These are phyloP conservation scores for Sweltsa coloradensis DNA, from an alignment of 1,140 invertebrate species.

Conservation along the genomic window DNA sequence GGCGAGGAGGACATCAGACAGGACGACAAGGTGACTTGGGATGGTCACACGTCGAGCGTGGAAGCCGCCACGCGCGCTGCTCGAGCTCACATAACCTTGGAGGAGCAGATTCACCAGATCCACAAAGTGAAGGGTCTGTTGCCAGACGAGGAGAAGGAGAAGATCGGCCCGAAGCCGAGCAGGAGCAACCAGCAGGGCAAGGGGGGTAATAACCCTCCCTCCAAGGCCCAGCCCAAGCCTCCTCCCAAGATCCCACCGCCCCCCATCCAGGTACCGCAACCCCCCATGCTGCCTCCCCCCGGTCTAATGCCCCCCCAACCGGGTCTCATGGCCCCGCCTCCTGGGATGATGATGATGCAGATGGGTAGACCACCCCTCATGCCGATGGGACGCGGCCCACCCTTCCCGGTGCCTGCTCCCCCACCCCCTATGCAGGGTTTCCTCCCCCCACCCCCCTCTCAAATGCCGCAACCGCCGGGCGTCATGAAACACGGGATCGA, in stretches of 20 bases:
- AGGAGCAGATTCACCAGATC: slow-evolving; percentile 95
- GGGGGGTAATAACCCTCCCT: slow-evolving; percentile 34
- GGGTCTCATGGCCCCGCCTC: slow-evolving; percentile 18
- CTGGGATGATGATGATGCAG: slow-evolving; percentile 36
- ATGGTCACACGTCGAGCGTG: slow-evolving; percentile 92
- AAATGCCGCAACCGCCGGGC: slow-evolving; percentile 16
- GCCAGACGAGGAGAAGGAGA: slow-evolving; percentile 89
- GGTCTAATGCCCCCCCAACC: slow-evolving; percentile 18
- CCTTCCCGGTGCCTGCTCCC: slow-evolving; percentile 30
- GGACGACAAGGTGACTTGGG: slow-evolving; percentile 90
- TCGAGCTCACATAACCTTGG: slow-evolving; percentile 87
- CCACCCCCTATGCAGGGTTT: slow-evolving; percentile 29
- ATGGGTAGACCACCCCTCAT: slow-evolving; percentile 48
- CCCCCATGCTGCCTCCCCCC: slow-evolving; percentile 28
- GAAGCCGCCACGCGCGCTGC: slow-evolving; percentile 85
- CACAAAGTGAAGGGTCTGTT: slow-evolving; percentile 89
- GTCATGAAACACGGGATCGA: slow-evolving; percentile 37
- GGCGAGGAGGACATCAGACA: slow-evolving; percentile 86
- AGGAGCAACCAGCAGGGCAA: slow-evolving; percentile 30
- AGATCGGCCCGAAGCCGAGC: slow-evolving; percentile 66
- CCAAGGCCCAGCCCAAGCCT: slow-evolving; percentile 19
- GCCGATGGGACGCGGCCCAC: slow-evolving; percentile 39
- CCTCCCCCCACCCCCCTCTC: slow-evolving; percentile 20
- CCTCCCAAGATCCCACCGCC: slow-evolving; percentile 24
- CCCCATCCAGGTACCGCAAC: slow-evolving; percentile 29